Percentiles rank a stretch among this genome's conserved stretches.
Conservation (phyloP, 2,888 invertebrate genomes). For the Rugalucina vietnamica region DNA sequence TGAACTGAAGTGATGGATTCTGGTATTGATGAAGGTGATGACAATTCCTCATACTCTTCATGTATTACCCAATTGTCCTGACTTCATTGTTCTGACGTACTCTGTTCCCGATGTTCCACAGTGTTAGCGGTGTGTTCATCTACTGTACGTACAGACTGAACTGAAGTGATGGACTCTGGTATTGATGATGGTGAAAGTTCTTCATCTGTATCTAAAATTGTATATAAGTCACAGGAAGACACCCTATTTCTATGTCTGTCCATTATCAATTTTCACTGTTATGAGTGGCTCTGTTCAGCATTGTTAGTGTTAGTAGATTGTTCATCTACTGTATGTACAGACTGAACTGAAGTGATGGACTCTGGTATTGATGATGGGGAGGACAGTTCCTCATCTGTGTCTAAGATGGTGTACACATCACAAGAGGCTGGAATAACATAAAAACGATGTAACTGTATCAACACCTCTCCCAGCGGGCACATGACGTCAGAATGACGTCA, state of each 20-base stretch:
- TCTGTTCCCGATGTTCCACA: not conserved
- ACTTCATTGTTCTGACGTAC: too few species aligned
- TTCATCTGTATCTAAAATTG: not conserved
- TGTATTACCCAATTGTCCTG: too few species aligned
- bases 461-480: too few species aligned
- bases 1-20: slow-evolving; percentile 11
- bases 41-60: not conserved
- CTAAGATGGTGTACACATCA: not conserved
- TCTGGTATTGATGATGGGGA: slow-evolving; percentile 3
- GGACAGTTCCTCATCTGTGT: not conserved
- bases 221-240: not conserved
- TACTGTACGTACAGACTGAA: not conserved
- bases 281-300: too few species aligned
- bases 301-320: not conserved
- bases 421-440: not conserved
- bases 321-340: not conserved
- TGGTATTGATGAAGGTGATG: not conserved
- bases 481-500: too few species aligned
- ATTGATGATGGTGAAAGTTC: not conserved
- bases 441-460: too few species aligned
- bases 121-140: not conserved
- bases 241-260: too few species aligned
- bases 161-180: slow-evolving; percentile 10
- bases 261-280: too few species aligned
- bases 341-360: slow-evolving; percentile 7